Evolutionary conservation across 2,113 vertebrate species (phyloP).

Genomic region (Lepus europaeus): DNA sequence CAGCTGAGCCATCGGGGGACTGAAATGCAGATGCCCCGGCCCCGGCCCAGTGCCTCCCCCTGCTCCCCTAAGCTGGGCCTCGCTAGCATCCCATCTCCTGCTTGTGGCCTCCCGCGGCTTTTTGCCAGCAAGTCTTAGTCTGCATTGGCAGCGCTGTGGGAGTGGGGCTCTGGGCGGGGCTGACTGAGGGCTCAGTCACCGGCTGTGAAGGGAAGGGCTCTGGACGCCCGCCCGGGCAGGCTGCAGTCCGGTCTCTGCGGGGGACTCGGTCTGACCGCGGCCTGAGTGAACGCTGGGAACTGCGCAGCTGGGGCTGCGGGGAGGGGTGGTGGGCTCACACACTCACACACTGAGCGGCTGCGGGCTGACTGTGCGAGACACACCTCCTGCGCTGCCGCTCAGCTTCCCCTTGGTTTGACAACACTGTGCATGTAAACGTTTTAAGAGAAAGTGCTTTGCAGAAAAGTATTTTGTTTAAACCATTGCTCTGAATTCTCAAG

Average conservation of each 20-base stretch:
- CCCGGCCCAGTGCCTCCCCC: too few species aligned
- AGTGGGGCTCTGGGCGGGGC: not conserved
- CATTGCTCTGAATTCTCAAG: not conserved
- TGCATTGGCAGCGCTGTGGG: not conserved
- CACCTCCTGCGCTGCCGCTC: not conserved
- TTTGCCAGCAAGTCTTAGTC: not conserved
- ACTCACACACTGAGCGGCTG: too few species aligned
- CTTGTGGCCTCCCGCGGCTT: not conserved
- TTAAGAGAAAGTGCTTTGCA: constrained; percentile 26
- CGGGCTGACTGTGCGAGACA: too few species aligned
- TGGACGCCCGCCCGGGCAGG: constrained; percentile 18
- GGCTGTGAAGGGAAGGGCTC: not conserved
- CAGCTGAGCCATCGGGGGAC: not conserved
- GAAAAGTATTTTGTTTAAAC: not conserved
- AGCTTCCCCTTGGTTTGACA: not conserved
- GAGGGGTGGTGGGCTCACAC: not conserved
- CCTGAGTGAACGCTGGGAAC: constrained; percentile 41
- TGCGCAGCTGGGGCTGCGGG: not conserved
- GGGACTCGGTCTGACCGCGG: not conserved
- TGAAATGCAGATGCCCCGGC: not conserved
- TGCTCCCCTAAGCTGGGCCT: too few species aligned
- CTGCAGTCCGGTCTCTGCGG: not conserved
- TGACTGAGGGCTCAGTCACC: not conserved
- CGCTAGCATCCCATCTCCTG: not conserved
- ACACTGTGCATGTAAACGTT: constrained; percentile 24